Percentiles rank a stretch among this genome's conserved stretches.
Evolutionary conservation across 2,113 vertebrate species (phyloP).

Genomic region (Burhinus bistriatus): DNA sequence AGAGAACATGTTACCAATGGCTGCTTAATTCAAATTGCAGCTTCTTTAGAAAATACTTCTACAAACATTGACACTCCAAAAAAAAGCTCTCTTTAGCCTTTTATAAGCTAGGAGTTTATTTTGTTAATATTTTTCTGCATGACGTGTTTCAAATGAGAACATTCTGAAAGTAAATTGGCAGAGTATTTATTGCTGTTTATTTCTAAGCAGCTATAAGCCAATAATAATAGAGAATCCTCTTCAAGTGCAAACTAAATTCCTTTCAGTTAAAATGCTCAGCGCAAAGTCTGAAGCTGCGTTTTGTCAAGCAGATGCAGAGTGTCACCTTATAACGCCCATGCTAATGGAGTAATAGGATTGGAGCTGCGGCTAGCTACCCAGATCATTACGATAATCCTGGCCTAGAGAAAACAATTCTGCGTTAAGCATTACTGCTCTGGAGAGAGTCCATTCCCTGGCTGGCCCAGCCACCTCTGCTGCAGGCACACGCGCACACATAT

Average conservation of each 20-base stretch:
- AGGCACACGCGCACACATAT: background rate
- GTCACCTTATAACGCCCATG: conserved; percentile 25
- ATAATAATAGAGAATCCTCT: conserved; percentile 56
- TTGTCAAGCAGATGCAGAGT: conserved; percentile 49
- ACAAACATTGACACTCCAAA: background rate
- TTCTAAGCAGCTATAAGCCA: conserved; percentile 52
- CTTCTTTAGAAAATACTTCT: conserved; percentile 33
- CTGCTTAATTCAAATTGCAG: conserved; percentile 8
- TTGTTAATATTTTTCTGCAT: conserved; percentile 70
- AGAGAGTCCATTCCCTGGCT: background rate
- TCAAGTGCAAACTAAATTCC: conserved; percentile 9
- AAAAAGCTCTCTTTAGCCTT: conserved; percentile 26
- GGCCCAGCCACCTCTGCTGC: background rate
- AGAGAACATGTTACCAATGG: background rate
- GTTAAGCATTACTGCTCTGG: background rate
- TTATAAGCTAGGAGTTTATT: conserved; percentile 50
- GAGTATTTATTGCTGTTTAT: conserved; percentile 58
- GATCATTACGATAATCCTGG: background rate
- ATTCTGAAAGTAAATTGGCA: conserved; percentile 57
- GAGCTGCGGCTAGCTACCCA: background rate
- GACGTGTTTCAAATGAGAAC: conserved; percentile 61
- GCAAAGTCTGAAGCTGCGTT: background rate
- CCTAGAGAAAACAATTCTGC: conserved; percentile 17
- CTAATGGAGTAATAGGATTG: conserved; percentile 37
- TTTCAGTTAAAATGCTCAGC: background rate